Evolutionary conservation across 2,113 vertebrate genomes (phyloP), one percentile per base, ranked within the genome.

Genomic region (Tenebrosternarchus preto): DNA sequence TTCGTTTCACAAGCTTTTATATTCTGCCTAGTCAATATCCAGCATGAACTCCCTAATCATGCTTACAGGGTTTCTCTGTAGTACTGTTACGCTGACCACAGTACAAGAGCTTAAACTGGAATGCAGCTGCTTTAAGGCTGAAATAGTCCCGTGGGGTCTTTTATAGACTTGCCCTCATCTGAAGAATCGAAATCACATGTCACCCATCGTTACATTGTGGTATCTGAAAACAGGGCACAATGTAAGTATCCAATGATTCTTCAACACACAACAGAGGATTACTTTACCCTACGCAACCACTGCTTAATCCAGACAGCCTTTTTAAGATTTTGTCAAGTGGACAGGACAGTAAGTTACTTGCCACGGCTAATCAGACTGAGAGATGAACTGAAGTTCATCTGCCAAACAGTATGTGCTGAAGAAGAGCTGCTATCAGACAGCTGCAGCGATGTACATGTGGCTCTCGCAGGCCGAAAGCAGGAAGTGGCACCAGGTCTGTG

Each of bases 91-190:
- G 31, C 64, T 68, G 19, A 63, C 31, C 24, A 27, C 57, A 61
- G 60, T 64, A 59, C 16, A 27, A 63, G 29, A 27, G 3, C 53
- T 29, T 67, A 36, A 55, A 33, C 27, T 33, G 43, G 11, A 5
- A 60, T 11, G 27, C 24, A n/a, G n/a, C 25, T 53, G 60, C 46
- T 67, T 67, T 56, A 77, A 77, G 27, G 12, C 31, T 36, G 17
- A 31, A 55, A 31, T 20, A 53, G 61, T 67, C 46, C 31, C 19
- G 61, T 63, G 15, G 17, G 24, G 64, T 76, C 43, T 17, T 17
- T 33, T 25, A 22, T 67, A 43, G 61, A 67, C 25, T 16, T 64
- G 56, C 73, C 36, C n/a, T 76, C 64, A 50, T 76, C 60, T 22
- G 43, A 53, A 29, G 15, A 43, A 66, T 27, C 31, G 25, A 76